phyloP scores from a whole-genome alignment of 92 coral and sea anemone genomes.

The Porites lobata region DNA sequence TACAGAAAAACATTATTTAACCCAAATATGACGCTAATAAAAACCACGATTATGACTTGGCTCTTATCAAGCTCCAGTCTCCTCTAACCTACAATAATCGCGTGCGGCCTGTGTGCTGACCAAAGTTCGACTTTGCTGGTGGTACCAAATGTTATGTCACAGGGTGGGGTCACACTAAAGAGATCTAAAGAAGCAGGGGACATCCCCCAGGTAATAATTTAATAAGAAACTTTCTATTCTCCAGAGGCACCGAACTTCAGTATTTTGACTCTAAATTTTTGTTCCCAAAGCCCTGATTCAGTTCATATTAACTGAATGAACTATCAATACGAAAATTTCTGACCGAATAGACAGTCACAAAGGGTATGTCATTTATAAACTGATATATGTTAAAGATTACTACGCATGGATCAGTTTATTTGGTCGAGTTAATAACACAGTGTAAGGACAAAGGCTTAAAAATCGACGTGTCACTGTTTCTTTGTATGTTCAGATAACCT shows the following conservation, averaged over 20 bases:
- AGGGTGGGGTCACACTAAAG: slow-evolving; percentile 84
- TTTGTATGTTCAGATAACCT: too few species aligned
- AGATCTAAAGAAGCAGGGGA: slow-evolving; percentile 59
- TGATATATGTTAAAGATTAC: too few species aligned
- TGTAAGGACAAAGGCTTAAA: too few species aligned
- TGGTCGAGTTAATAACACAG: too few species aligned
- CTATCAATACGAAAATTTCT: too few species aligned
- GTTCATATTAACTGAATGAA: too few species aligned
- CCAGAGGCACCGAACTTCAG: neutral
- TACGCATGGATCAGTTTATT: too few species aligned
- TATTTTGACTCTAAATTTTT: neutral
- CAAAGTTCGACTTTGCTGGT: slow-evolving; percentile 62
- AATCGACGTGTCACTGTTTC: too few species aligned
- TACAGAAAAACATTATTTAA: slow-evolving; percentile 81
- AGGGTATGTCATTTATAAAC: too few species aligned
- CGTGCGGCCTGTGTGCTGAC: slow-evolving; percentile 91
- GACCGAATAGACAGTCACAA: too few species aligned
- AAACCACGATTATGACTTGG: slow-evolving; percentile 89
- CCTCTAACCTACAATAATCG: slow-evolving; percentile 81
- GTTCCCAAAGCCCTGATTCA: too few species aligned
- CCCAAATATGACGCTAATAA: slow-evolving; percentile 68
- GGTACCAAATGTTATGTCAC: slow-evolving; percentile 74
- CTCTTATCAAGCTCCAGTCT: slow-evolving; percentile 85
- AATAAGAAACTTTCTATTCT: neutral
- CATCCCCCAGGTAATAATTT: slow-evolving; percentile 58